phyloP scores from a whole-genome alignment of 2,113 vertebrate genomes.

The Zingel zingel region DNA sequence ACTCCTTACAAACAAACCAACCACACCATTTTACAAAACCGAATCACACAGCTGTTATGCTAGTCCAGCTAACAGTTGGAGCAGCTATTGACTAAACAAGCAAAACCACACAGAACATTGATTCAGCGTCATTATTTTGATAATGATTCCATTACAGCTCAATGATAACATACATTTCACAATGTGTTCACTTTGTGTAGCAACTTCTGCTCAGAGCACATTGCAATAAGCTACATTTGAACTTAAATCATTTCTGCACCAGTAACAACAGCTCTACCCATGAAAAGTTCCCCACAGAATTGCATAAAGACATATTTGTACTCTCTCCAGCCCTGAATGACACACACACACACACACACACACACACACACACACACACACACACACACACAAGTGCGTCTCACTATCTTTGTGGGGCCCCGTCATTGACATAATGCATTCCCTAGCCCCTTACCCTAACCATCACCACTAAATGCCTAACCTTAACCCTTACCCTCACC shows the following conservation, averaged over 20 bases:
- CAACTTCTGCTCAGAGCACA: background rate
- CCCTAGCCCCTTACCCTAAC: too few species aligned
- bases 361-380: conserved; percentile 26
- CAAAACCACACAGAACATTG: too few species aligned
- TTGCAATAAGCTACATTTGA: background rate
- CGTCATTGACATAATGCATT: too few species aligned
- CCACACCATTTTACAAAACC: too few species aligned
- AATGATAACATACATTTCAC: background rate
- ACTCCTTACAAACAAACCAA: too few species aligned
- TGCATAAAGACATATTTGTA: conserved; percentile 9
- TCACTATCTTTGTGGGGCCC: too few species aligned
- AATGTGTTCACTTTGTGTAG: background rate
- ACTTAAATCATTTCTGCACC: background rate
- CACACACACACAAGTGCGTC: too few species aligned
- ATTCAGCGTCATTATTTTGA: background rate
- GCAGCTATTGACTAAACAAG: too few species aligned
- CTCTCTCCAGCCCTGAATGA: conserved; percentile 6
- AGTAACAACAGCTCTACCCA: background rate
- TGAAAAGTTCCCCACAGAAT: conserved; percentile 3
- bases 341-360: conserved; percentile 35
- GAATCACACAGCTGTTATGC: too few species aligned
- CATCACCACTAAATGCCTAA: too few species aligned
- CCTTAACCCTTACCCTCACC: too few species aligned
- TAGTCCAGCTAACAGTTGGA: too few species aligned
- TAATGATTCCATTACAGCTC: background rate